Evolutionary conservation across 2,113 vertebrate species (phyloP), one percentile per base, ranked within the genome.

Genomic region (Salvator merianae): DNA sequence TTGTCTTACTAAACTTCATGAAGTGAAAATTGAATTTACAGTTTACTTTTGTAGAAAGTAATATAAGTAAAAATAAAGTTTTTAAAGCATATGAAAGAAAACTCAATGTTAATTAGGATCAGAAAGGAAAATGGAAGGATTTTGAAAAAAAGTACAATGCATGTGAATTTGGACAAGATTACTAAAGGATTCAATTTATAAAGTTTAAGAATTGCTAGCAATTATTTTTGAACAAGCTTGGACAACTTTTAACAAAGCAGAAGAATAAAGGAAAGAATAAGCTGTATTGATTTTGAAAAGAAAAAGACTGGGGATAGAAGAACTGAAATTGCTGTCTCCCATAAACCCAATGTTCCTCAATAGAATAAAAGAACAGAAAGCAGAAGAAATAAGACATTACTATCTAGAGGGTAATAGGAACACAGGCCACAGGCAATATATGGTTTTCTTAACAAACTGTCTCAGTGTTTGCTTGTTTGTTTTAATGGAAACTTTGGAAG

Each of bases 281-380:
- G 43, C 14, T 75, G 32, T 38, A 77, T 77, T 68, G 65, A 77
- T 84, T 69, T 84, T 69, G 68, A 71, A 34, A 62, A 53, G 18
- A 72, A n/a, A 66, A 71, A 55, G 24, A n/a, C 34, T 68, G 34
- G 30, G 18, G 32, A 77, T 38, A 69, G 2, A 20, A 14, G 40
- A 20, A 77, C 43, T 28, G 34, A 38, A 55, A 77, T 55, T 38
- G 73, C 36, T 28, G 22, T 73, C 34, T 73, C 50, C 63, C 20
- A 53, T 68, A 77, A 77, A 77, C 38, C 26, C 40, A 69, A 84
- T 84, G 77, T 84, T 69, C 43, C 47, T 84, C 47, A 84, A 69
- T 38, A 69, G 73, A 84, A 77, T 55, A 84, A 84, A 74, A 38
- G 43, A 40, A 69, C 28, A 55, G 69, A 84, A 84, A 77, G 47